A percentile compares a stretch with the other conserved stretches of the same genome.
phyloP scores from a whole-genome alignment of 2,797 vertebrate genomes.

The Neosilurus mollespiculum region DNA sequence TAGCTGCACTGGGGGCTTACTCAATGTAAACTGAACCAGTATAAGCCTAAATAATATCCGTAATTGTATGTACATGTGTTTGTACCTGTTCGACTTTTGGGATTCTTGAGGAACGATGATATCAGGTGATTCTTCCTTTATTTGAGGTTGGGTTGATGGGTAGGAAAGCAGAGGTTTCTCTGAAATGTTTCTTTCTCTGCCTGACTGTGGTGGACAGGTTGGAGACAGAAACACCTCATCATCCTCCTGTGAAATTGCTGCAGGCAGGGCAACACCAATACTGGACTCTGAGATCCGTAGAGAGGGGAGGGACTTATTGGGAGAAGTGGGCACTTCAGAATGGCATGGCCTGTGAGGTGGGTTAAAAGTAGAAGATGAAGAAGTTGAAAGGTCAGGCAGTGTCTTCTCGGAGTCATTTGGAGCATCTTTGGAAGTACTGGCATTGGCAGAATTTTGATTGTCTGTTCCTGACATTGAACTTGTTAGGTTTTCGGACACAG shows the following conservation, averaged over 20 bases:
- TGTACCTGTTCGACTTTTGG: conserved; percentile 46
- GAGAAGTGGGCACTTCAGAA: background rate
- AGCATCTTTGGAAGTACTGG: conserved; percentile 55
- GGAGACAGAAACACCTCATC: conserved; percentile 81
- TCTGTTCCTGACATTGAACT: conserved; percentile 17
- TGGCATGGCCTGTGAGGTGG: background rate
- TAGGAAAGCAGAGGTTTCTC: conserved; percentile 64
- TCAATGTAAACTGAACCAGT: background rate
- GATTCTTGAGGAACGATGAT: background rate
- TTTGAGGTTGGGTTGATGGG: conserved; percentile 33
- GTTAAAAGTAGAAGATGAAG: conserved; percentile 6
- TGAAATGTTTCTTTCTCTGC: conserved; percentile 59
- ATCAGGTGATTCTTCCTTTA: conserved; percentile 24
- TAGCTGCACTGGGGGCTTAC: too few species aligned
- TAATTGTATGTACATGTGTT: background rate
- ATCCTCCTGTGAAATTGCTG: conserved; percentile 61
- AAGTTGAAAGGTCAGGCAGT: conserved; percentile 8
- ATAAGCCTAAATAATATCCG: background rate
- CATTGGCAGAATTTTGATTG: conserved; percentile 56
- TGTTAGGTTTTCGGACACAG: conserved; percentile 12
- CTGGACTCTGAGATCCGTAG: conserved; percentile 82
- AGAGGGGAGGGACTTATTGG: conserved; percentile 62
- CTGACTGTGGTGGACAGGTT: conserved; percentile 36
- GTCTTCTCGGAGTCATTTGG: conserved; percentile 55
- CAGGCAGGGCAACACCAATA: conserved; percentile 58